A percentile compares a stretch with the other conserved stretches of the same genome.
These are phyloP conservation scores for Brachionus angularis DNA, from an alignment of 1,140 invertebrate genomes.

Conservation along the genomic window DNA sequence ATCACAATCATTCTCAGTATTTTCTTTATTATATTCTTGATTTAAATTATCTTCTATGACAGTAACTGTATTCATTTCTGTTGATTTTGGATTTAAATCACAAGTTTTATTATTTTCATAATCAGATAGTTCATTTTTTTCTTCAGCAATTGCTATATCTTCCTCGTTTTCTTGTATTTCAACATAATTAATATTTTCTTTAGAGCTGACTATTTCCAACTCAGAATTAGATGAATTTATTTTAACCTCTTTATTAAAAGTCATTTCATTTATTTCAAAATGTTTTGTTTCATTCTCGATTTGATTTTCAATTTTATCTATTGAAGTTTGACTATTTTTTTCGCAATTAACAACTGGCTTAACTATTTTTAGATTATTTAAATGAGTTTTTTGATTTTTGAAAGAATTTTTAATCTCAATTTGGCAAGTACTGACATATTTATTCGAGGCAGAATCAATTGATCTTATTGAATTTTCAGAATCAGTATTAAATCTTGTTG, in stretches of 20 bases:
- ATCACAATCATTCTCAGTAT: conserved; percentile 36
- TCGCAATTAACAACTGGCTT: too few relatives aligned
- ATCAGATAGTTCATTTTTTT: neutral
- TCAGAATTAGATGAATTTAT: too few relatives aligned
- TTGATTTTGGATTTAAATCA: conserved; percentile 20
- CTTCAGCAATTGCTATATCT: neutral
- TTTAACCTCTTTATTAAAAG: too few relatives aligned
- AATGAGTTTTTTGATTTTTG: neutral
- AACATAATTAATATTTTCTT: too few relatives aligned
- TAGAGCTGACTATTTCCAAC: too few relatives aligned
- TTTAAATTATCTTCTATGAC: conserved; percentile 28
- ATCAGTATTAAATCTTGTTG: conserved; percentile 6
- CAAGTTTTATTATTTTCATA: too few relatives aligned
- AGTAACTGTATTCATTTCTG: conserved; percentile 23
- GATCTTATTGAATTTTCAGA: neutral
- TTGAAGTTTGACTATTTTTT: too few relatives aligned
- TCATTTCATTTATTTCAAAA: too few relatives aligned
- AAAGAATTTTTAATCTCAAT: neutral
- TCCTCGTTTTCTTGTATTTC: too few relatives aligned
- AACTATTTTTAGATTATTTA: conserved; percentile 3
- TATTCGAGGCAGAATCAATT: neutral
- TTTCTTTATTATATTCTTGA: conserved; percentile 1
- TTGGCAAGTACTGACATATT: conserved; percentile 24
- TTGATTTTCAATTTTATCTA: too few relatives aligned
- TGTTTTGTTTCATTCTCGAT: too few relatives aligned